A percentile compares a stretch with the other conserved stretches of the same genome.
Conservation (phyloP, 2,797 vertebrate species). For the Podargus strigoides region DNA sequence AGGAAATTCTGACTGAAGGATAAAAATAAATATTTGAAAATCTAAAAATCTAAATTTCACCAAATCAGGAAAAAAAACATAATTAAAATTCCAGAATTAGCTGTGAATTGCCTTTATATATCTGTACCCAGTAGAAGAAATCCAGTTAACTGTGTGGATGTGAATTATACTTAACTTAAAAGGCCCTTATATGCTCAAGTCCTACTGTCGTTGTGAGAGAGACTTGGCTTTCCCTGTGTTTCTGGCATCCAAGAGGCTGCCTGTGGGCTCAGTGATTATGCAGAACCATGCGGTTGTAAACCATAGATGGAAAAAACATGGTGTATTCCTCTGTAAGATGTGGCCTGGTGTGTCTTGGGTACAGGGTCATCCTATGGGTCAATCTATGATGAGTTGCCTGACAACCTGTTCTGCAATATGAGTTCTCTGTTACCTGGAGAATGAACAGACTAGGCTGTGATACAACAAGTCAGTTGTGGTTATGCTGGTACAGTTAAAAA, state of each 20-base stretch:
- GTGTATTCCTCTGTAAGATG: neutral
- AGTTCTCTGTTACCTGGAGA: neutral
- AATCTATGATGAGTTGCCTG: neutral
- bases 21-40: neutral
- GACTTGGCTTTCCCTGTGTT: neutral
- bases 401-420: too few species aligned
- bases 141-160: neutral
- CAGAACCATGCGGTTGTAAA: neutral
- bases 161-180: neutral
- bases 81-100: neutral
- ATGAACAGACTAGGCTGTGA: neutral
- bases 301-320: neutral
- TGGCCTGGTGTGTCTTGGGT: neutral
- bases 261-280: neutral
- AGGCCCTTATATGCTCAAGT: neutral
- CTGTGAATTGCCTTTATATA: neutral
- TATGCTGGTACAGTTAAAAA: neutral
- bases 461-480: neutral
- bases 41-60: neutral
- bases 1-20: neutral
- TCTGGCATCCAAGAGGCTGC: neutral
- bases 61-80: neutral
- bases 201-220: neutral
- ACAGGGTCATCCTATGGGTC: neutral
- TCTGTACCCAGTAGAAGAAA: neutral